Percentiles rank a stretch among this genome's conserved stretches.
Conservation (phyloP, 1,140 invertebrate genomes). For the Conus ventricosus region DNA sequence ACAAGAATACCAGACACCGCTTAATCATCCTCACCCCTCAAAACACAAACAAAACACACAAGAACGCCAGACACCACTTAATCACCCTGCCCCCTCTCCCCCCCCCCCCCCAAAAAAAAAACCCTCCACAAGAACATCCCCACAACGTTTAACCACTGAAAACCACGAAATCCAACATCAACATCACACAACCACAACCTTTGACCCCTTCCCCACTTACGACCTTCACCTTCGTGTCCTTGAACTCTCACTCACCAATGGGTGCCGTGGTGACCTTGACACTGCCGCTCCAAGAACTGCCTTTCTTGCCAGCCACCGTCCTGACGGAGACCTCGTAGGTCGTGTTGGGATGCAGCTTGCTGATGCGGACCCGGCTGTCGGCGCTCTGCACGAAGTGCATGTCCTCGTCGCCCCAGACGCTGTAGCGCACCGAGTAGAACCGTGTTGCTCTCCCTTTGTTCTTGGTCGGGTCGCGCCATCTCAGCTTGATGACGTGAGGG, state of each 20-base stretch:
- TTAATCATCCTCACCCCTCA: no score
- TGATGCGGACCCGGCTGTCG: neutral
- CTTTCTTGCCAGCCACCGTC: slow-evolving; percentile 17
- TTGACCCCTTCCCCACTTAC: no score
- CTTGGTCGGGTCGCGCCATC: slow-evolving; percentile 31
- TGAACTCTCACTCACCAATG: neutral
- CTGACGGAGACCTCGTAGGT: slow-evolving; percentile 32
- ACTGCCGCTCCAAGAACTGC: slow-evolving; percentile 29
- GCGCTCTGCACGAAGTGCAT: slow-evolving; percentile 14
- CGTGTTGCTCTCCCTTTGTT: neutral
- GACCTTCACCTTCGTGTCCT: no score
- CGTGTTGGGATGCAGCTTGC: slow-evolving; percentile 32
- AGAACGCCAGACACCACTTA: no score
- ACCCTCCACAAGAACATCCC: no score
- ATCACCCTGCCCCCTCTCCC: no score
- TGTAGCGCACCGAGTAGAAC: slow-evolving; percentile 40
- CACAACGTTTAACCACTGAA: no score
- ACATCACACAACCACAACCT: no score
- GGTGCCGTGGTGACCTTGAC: slow-evolving; percentile 13
- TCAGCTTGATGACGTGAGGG: slow-evolving; percentile 28
- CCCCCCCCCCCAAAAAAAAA: no score
- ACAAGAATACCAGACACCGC: no score
- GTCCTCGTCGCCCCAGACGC: neutral
- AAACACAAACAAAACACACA: no score
- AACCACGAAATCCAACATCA: no score